Base-by-base conservation (phyloP, 1,140 invertebrate species). In the Bombus picipes region DNA sequence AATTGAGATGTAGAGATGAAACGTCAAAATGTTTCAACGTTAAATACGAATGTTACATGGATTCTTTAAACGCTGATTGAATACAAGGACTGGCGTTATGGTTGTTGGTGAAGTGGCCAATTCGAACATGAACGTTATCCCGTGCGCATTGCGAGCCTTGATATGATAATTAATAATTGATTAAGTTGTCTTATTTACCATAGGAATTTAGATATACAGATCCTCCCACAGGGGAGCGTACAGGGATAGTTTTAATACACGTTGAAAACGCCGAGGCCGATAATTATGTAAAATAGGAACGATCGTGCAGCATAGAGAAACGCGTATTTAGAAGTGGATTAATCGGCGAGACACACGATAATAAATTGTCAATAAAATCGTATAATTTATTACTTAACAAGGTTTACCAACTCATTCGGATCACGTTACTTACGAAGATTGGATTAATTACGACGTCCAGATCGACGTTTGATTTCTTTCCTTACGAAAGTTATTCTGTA, bases 111-210 rank as follows among this genome's bases (percentile, higher is more conserved):
- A 37, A 37, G 22, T 80, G 65, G 68, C n/a, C 28, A 62, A 41
- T 73, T 78, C 59, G 37, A 74, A 57, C 57, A 62, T 37, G 71
- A 39, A 37, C 57, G 18, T 12, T 28, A 84, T 76, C 37, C 34
- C 65, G 68, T 81, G 59, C 65, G 72, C 57, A 78, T 71, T 73
- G 53, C 65, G 47, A 89, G 76, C n/a, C 70, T 86, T 78, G 81
- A 87, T 89, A 41, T 59, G 47, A 76, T 71, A 89, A 89, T 90
- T 87, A 90, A 90, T 89, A 87, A 89, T 85, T 84, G 81, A 84
- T 87, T 57, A 71, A 77, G 66, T 15, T 75, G 73, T 43, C 68
- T 70, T 41, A 41, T 77, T 90, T 82, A 70, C 13, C 77, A 87
- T 87, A 85, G 66, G 86, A 73, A 84, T 87, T 90, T 87, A 89